Percentiles rank a stretch among this genome's conserved stretches.
Conservation (phyloP, 2,797 vertebrate species). For the Manis pentadactyla region DNA sequence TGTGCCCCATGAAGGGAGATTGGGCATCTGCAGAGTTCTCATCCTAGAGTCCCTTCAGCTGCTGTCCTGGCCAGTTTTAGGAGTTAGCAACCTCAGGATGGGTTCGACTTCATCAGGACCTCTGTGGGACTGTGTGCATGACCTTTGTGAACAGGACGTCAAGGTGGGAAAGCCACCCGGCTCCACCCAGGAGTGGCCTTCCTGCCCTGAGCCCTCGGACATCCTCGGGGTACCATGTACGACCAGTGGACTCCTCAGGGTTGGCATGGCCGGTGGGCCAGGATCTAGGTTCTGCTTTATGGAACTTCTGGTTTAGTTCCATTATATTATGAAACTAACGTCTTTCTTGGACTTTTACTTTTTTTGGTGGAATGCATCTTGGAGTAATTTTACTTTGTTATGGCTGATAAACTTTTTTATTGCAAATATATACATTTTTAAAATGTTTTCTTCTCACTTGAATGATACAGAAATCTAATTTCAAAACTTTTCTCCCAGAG, state of each 20-base stretch:
- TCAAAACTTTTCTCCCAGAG: neutral
- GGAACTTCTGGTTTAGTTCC: neutral
- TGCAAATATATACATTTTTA: neutral
- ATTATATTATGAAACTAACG: neutral
- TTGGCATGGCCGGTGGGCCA: neutral
- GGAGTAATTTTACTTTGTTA: neutral
- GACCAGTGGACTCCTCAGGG: neutral
- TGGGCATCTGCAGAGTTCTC: neutral
- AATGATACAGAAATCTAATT: neutral
- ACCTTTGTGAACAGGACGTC: neutral
- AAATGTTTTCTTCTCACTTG: neutral
- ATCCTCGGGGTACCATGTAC: too few species aligned
- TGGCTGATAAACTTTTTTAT: slow-evolving; percentile 6
- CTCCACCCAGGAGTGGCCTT: too few species aligned
- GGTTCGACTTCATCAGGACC: neutral
- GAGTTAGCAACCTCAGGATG: neutral
- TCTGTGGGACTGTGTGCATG: neutral
- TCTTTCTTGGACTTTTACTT: neutral
- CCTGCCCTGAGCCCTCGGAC: neutral
- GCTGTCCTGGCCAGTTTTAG: neutral
- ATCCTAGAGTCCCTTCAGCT: neutral
- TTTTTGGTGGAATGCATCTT: neutral
- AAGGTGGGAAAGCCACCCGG: neutral
- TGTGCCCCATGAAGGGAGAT: too few species aligned
- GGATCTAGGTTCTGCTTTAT: neutral